Conservation (phyloP, 1,140 invertebrate genomes). For the Epicauta chinensis region DNA sequence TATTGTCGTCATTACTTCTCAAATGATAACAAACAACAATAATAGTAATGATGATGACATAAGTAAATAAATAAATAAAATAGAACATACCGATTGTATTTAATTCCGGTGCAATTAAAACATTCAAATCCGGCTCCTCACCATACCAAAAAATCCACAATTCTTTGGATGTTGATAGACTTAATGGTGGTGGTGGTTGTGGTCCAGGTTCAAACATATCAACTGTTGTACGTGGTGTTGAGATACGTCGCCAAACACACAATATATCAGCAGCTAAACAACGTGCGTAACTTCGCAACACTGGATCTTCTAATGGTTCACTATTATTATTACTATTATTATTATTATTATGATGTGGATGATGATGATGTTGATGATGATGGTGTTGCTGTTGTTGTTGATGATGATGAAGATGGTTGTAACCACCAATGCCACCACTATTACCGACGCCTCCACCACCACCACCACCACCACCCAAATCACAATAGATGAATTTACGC, state of each 20-base stretch:
- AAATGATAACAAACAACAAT: too few species aligned
- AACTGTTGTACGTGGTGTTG: slow-evolving; percentile 49
- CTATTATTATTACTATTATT: slow-evolving; percentile 42
- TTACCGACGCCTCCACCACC: slow-evolving; percentile 44
- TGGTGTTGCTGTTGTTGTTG: neutral
- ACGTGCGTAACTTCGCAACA: slow-evolving; percentile 85
- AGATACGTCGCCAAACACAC: slow-evolving; percentile 90
- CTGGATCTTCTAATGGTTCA: slow-evolving; percentile 85
- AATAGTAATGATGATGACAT: too few species aligned
- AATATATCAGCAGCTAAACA: slow-evolving; percentile 92
- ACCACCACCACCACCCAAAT: slow-evolving; percentile 40
- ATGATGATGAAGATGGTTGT: too few species aligned
- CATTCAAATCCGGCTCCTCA: slow-evolving; percentile 86
- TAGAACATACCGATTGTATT: slow-evolving; percentile 34
- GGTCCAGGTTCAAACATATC: slow-evolving; percentile 57
- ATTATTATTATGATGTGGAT: too few species aligned
- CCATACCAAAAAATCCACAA: slow-evolving; percentile 99
- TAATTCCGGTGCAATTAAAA: slow-evolving; percentile 73
- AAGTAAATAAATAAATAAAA: too few species aligned
- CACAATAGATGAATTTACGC: slow-evolving; percentile 86
- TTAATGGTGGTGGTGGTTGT: slow-evolving; percentile 56
- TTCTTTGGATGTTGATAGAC: slow-evolving; percentile 80
- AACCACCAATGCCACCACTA: slow-evolving; percentile 17
- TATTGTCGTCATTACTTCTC: too few species aligned
- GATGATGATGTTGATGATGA: slow-evolving; percentile 38